These are phyloP conservation scores for Xerus inauris DNA, from an alignment of 2,113 vertebrate species.

Conservation along the genomic window DNA sequence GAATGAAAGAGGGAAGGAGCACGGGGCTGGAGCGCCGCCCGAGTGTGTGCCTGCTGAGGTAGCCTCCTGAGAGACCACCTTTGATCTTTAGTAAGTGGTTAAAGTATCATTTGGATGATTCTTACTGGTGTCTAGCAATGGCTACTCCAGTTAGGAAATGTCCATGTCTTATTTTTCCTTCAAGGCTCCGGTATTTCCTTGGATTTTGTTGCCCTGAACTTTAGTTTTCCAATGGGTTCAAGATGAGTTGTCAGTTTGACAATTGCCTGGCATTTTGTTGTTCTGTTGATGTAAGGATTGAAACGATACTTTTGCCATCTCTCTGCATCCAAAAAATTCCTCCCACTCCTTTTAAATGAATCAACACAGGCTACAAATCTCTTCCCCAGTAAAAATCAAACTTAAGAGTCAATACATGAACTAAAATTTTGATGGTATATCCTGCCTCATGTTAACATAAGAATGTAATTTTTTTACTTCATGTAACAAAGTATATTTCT, in stretches of 20 bases:
- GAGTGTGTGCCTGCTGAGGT: neutral
- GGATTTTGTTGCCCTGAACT: neutral
- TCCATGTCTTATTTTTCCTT: neutral
- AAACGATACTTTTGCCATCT: neutral
- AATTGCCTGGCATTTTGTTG: neutral
- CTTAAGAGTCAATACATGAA: neutral
- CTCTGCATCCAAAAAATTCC: neutral
- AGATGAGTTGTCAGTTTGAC: neutral
- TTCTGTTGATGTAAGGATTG: neutral
- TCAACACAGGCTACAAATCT: neutral
- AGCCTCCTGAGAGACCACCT: neutral
- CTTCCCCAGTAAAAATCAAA: neutral
- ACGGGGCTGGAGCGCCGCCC: neutral
- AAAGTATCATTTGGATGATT: neutral
- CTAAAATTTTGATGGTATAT: neutral
- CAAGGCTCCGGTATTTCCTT: neutral
- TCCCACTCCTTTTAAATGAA: neutral
- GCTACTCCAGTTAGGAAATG: neutral
- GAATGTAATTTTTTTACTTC: neutral
- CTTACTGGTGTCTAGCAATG: neutral
- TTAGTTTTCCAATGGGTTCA: neutral
- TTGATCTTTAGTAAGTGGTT: neutral
- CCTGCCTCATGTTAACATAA: neutral
- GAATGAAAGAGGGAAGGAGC: constrained; percentile 56
- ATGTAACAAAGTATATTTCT: neutral